Percentiles rank a stretch among this genome's conserved stretches.
These are phyloP conservation scores for Tenthredo livida DNA, from an alignment of 2,888 invertebrate genomes.

Conservation along the genomic window DNA sequence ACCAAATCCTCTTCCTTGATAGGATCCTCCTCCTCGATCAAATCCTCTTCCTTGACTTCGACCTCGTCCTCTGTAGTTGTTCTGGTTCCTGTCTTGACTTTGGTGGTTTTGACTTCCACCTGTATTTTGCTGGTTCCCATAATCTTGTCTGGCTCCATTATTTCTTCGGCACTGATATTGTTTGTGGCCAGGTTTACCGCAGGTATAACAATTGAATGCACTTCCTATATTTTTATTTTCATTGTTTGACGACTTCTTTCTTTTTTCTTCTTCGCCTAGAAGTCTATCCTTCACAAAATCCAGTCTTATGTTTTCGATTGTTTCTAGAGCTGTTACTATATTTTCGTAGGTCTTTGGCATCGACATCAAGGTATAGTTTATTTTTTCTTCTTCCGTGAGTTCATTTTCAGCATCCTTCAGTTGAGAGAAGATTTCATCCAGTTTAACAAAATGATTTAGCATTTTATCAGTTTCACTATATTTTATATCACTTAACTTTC, in stretches of 20 bases:
- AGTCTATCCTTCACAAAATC: constrained; percentile 54
- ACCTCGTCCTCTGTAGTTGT: not conserved
- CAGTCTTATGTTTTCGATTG: constrained; percentile 48
- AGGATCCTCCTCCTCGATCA: not conserved
- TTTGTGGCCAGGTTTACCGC: constrained; percentile 54
- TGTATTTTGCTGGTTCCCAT: not conserved
- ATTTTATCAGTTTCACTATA: constrained; percentile 37
- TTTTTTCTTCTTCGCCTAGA: constrained; percentile 53
- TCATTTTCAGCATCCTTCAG: constrained; percentile 47
- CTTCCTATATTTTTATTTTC: not conserved
- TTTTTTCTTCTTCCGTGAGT: constrained; percentile 23
- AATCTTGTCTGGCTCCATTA: not conserved
- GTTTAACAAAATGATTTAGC: constrained; percentile 29
- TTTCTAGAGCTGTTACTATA: constrained; percentile 52
- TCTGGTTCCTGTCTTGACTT: too few relatives aligned
- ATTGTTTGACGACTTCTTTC: not conserved
- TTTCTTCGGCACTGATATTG: constrained; percentile 47
- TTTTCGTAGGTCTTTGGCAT: constrained; percentile 44
- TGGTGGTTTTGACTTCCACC: not conserved
- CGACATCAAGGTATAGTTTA: constrained; percentile 16
- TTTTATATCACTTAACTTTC: constrained; percentile 14
- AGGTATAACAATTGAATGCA: constrained; percentile 38
- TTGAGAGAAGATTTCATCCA: constrained; percentile 53
- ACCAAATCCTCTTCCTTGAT: not conserved
- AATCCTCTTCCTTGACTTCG: not conserved